Conservation (phyloP, 2,113 vertebrate species). For the Mirounga angustirostris region DNA sequence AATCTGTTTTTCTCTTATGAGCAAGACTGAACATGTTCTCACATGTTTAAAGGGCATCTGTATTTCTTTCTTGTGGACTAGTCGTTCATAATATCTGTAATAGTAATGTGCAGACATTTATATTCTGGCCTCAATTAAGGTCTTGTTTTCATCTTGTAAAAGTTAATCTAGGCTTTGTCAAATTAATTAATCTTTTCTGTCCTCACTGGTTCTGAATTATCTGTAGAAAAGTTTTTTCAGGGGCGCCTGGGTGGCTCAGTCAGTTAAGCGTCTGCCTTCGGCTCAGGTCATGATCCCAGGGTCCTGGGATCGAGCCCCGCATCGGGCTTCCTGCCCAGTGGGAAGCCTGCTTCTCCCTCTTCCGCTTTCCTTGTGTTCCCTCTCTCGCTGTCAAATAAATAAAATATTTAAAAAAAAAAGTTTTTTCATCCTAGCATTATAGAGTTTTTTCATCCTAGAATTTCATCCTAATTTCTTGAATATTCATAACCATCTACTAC, state of each 20-base stretch:
- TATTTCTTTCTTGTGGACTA: background rate
- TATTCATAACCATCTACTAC: background rate
- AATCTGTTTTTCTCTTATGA: slow-evolving; percentile 7
- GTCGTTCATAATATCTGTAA: background rate
- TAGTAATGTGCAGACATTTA: background rate
- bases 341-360: no score
- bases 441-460: background rate
- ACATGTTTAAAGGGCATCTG: background rate
- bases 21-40: background rate
- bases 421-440: background rate
- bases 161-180: background rate
- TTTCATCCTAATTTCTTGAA: background rate
- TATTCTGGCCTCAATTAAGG: background rate
- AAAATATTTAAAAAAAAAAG: background rate
- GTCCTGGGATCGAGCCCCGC: no score
- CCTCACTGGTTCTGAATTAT: background rate
- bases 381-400: no score
- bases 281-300: no score
- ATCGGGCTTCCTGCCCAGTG: no score
- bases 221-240: no score
- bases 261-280: no score
- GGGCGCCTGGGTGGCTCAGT: no score
- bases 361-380: no score
- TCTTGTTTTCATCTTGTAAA: background rate
- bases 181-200: background rate